Percentiles rank a stretch among this genome's conserved stretches.
These are phyloP conservation scores for Ormyrus nitidulus DNA, from an alignment of 2,888 invertebrate genomes.

Conservation along the genomic window DNA sequence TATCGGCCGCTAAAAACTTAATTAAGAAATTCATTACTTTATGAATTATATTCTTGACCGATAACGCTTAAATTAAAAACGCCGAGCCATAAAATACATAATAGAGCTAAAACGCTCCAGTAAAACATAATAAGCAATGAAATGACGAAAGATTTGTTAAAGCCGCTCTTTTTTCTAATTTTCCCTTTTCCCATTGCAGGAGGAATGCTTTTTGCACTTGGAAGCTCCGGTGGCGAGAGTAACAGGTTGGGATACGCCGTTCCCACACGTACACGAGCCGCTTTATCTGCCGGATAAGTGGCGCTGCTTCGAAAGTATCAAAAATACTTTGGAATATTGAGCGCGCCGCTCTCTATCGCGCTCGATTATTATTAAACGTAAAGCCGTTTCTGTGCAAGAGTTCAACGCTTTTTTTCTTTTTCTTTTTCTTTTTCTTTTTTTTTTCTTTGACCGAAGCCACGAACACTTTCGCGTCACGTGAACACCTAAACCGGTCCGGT, in stretches of 20 bases:
- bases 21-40: too few relatives aligned
- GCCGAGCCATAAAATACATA: too few relatives aligned
- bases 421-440: conserved; percentile 39
- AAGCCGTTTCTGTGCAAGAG: conserved; percentile 48
- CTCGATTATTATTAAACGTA: conserved; percentile 46
- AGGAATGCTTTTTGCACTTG: conserved; percentile 94
- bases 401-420: conserved; percentile 45
- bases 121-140: too few relatives aligned
- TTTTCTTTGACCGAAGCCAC: conserved; percentile 38
- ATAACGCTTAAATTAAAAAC: too few relatives aligned
- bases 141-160: neutral
- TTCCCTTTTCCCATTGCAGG: conserved; percentile 77
- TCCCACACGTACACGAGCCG: conserved; percentile 96
- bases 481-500: conserved; percentile 55
- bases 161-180: neutral
- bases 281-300: conserved; percentile 97
- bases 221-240: conserved; percentile 95
- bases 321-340: conserved; percentile 85
- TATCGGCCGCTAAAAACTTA: too few relatives aligned
- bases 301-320: conserved; percentile 90
- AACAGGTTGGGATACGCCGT: conserved; percentile 97
- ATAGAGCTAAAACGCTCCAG: too few relatives aligned
- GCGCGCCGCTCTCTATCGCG: conserved; percentile 29
- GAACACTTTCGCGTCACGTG: conserved; percentile 58
- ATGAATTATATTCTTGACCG: too few relatives aligned